Evolutionary conservation across 1,140 invertebrate species (phyloP).

Genomic region (Monochamus saltuarius): DNA sequence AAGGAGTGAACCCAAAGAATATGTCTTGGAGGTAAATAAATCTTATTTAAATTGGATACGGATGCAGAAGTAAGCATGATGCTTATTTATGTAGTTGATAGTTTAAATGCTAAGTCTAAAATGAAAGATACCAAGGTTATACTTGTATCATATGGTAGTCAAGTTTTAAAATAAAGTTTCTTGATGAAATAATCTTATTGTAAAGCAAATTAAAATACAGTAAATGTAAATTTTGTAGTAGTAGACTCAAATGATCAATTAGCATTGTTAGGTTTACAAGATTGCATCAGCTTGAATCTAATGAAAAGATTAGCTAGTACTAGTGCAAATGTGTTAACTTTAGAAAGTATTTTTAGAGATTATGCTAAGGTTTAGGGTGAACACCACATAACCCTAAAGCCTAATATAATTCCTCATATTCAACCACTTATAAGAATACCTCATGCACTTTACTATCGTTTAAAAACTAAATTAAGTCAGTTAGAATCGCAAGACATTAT

Average conservation of each 20-base stretch:
- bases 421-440: background rate
- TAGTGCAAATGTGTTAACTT: background rate
- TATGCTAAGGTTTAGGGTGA: background rate
- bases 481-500: background rate
- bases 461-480: background rate
- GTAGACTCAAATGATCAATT: background rate
- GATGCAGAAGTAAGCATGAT: too few relatives aligned
- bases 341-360: background rate
- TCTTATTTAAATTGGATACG: too few relatives aligned
- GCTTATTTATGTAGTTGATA: too few relatives aligned
- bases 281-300: background rate
- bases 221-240: slow-evolving; percentile 1
- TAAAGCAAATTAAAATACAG: background rate
- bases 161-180: background rate
- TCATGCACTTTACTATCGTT: background rate
- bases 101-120: too few relatives aligned
- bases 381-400: background rate
- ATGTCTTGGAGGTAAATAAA: too few relatives aligned
- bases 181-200: background rate
- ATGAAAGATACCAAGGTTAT: background rate
- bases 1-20: too few relatives aligned
- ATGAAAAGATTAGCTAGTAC: slow-evolving; percentile 4
- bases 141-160: background rate
- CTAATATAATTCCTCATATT: slow-evolving; percentile 1
- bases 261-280: slow-evolving; percentile 2